Evolutionary conservation across 2,888 invertebrate genomes (phyloP), one percentile per base, ranked within the genome.

Genomic region (Elgonia sp.): DNA sequence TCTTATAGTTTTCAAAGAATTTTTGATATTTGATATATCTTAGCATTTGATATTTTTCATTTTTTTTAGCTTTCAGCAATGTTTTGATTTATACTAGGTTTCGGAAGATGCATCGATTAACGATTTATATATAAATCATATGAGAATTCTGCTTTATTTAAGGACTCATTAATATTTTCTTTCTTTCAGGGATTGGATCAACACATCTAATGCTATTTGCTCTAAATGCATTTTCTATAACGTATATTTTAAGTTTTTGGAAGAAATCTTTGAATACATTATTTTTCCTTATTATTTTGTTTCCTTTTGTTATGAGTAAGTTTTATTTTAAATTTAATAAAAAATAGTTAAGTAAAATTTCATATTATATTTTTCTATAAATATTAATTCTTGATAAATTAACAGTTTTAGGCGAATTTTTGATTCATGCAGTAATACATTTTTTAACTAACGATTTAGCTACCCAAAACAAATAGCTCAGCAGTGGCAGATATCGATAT

Each of bases 221-320:
- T 14, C 20, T 77, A 20, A 77, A 55, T 40, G 77, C 62, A 0
- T 65, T 77, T 20, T 21, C 77, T 46, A 6, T 77, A 16, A 67
- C 10, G 14, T 77, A 77, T 12, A 65, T 77, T 39, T 8, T 55
- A 5, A 77, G 77, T 55, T 77, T 77, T 14, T 77, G 65, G 67
- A 77, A 67, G 37, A 77, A 77, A 40, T 77, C 77, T 7, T 0
- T 55, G 2, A 77, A 67, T 40, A 18, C 55, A 9, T 14, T 77
- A 2, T 40, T 77, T 39, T 55, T 67, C 14, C 2, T 77, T 39
- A 21, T 53, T 6, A 40, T 29, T 20, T 21, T 65, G 9, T 37
- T 65, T 39, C 77, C 77, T 37, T 76, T 63, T 63, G 2, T 18
- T 39, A 46, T 60, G 21, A 46, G 75, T 75, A 62, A 42, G 75